Percentiles rank a stretch among this genome's conserved stretches.
phyloP scores from a whole-genome alignment of 2,797 vertebrate species.

The Eospalax fontanierii region DNA sequence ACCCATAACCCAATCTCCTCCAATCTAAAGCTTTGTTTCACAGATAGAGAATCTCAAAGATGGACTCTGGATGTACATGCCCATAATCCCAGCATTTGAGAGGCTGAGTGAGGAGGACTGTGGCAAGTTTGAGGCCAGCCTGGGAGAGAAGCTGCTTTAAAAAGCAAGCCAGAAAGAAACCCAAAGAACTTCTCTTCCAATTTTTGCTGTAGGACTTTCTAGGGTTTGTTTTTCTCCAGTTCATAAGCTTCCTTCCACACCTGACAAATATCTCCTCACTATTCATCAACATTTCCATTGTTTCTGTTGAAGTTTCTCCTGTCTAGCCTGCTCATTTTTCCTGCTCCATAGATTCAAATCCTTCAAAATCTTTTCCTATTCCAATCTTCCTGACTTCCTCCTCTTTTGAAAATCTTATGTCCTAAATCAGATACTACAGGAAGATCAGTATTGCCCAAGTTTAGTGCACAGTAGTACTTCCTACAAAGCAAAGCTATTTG shows the following conservation, averaged over 20 bases:
- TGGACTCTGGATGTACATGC: background rate
- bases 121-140: too few species aligned
- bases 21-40: background rate
- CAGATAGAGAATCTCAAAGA: constrained; percentile 47
- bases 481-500: constrained; percentile 39
- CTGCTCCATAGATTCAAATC: constrained; percentile 22
- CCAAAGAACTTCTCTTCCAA: background rate
- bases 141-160: background rate
- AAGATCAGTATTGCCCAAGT: background rate
- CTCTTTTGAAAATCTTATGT: constrained; percentile 31
- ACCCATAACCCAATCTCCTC: background rate
- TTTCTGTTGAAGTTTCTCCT: constrained; percentile 34
- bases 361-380: constrained; percentile 62
- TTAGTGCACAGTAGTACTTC: background rate
- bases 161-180: background rate
- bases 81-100: background rate
- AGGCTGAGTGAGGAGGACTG: background rate
- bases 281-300: constrained; percentile 29
- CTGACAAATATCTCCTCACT: constrained; percentile 13
- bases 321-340: background rate
- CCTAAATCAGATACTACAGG: background rate
- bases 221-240: background rate
- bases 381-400: constrained; percentile 15
- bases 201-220: background rate
- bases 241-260: constrained; percentile 20